Conservation (phyloP, 2,888 invertebrate species). For the Eupithecia inturbata region DNA sequence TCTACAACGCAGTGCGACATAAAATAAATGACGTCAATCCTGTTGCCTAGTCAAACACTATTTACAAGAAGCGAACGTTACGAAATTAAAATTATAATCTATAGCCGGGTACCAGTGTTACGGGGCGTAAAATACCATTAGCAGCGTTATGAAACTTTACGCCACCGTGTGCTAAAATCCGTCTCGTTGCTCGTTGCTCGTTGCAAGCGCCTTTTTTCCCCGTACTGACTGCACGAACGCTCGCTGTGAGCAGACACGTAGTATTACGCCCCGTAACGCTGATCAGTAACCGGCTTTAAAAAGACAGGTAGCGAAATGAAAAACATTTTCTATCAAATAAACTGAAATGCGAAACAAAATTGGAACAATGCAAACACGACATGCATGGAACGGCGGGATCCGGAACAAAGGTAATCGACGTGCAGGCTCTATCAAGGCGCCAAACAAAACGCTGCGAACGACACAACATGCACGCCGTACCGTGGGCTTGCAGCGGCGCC, state of each 20-base stretch:
- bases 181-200: not conserved
- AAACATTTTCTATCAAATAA: conserved; percentile 55
- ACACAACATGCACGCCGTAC: conserved; percentile 75
- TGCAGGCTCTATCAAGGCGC: conserved; percentile 63
- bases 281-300: not conserved
- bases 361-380: conserved; percentile 69
- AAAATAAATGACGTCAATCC: conserved; percentile 28
- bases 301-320: conserved; percentile 49
- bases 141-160: not conserved
- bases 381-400: conserved; percentile 70
- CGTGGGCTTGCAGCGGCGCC: conserved; percentile 82
- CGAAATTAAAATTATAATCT: conserved; percentile 39
- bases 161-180: not conserved
- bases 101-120: conserved; percentile 5
- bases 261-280: not conserved
- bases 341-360: conserved; percentile 61
- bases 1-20: conserved; percentile 31
- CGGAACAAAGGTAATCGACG: conserved; percentile 71
- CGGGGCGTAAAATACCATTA: not conserved
- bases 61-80: conserved; percentile 55
- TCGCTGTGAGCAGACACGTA: too few relatives aligned
- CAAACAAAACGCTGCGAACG: conserved; percentile 60
- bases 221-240: too few relatives aligned
- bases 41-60: conserved; percentile 36
- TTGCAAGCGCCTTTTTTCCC: not conserved